Evolutionary conservation across 2,888 invertebrate genomes (phyloP).

Genomic region (Dicyrtoma fusca): DNA sequence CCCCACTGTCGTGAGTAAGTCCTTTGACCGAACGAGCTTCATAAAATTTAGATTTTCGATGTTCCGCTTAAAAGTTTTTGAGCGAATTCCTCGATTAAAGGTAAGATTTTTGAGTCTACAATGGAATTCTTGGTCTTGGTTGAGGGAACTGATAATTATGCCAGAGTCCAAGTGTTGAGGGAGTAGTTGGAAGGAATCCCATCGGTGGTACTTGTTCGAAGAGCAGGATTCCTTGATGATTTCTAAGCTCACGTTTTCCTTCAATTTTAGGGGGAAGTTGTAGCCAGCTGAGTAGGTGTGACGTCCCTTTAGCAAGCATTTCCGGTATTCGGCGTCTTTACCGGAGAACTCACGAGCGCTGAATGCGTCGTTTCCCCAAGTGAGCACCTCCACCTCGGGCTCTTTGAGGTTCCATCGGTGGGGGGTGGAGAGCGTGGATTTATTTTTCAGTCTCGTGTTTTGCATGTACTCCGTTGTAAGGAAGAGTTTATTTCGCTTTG

Average conservation of each 20-base stretch:
- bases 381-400: not conserved
- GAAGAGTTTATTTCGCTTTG: conserved; percentile 34
- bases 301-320: conserved; percentile 21
- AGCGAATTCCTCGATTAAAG: not conserved
- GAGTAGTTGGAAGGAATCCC: not conserved
- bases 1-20: not conserved
- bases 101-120: conserved; percentile 5
- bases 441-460: not conserved
- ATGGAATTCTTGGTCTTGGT: not conserved
- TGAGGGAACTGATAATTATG: not conserved
- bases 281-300: conserved; percentile 18
- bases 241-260: not conserved
- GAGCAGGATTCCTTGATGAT: not conserved
- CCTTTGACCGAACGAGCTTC: not conserved
- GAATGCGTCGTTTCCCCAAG: not conserved
- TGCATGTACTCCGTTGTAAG: conserved; percentile 12
- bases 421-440: not conserved
- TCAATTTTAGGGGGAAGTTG: not conserved
- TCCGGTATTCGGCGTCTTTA: conserved; percentile 32
- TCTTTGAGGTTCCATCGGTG: not conserved
- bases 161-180: conserved; percentile 3
- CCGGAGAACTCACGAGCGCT: conserved; percentile 10
- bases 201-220: not conserved
- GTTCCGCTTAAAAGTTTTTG: conserved; percentile 19
- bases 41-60: conserved; percentile 12